Base-by-base conservation (phyloP, 1,140 invertebrate genomes). In the Heliothis subflexa region DNA sequence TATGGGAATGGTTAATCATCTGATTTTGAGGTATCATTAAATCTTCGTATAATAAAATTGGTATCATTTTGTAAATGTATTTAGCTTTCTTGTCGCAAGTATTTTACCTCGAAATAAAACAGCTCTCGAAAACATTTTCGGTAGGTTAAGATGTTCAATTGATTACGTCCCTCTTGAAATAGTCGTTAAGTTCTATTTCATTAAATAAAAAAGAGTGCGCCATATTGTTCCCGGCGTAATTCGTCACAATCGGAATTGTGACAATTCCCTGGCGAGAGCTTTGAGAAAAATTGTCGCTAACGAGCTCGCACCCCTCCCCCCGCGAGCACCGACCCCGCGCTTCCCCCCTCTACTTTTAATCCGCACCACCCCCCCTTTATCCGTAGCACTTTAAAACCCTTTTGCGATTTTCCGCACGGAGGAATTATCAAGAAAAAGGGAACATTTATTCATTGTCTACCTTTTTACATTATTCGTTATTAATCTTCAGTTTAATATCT, bases 281-380 rank as follows among this genome's bases (percentile, higher is more conserved):
- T 93, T 93, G 90, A 93, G 91, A 94, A 93, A 94, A 92, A 94
- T 92, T 91, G 91, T 93, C 89, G 88, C 90, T 94, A 94, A 93
- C 93, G 91, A 94, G 93, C 91, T 93, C 88, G 85, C 28, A 49
- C 78, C 79, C 64, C 71, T 50, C 78, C 61, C 71, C 78, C 73
- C 45, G 14, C 47, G 78, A 76, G 75, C 78, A n/a, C 45, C n/a
- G 12, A 61, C 82, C 70, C 82, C 81, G 81, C 71, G 77, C 81
- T 81, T 59, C 78, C 76, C 76, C 83, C 81, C 84, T 83, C 85
- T 77, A 83, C 84, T 87, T 87, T 90, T 91, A 91, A 91, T 90
- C 88, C 86, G 81, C 81, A 68, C 79, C 80, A 84, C 79, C 79
- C 78, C 61, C 79, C 84, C 84, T 84, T 86, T 88, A 86, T 89